Percentiles rank a stretch among this genome's conserved stretches.
These are phyloP conservation scores for Characodon lateralis DNA, from an alignment of 2,797 vertebrate genomes.

Conservation along the genomic window DNA sequence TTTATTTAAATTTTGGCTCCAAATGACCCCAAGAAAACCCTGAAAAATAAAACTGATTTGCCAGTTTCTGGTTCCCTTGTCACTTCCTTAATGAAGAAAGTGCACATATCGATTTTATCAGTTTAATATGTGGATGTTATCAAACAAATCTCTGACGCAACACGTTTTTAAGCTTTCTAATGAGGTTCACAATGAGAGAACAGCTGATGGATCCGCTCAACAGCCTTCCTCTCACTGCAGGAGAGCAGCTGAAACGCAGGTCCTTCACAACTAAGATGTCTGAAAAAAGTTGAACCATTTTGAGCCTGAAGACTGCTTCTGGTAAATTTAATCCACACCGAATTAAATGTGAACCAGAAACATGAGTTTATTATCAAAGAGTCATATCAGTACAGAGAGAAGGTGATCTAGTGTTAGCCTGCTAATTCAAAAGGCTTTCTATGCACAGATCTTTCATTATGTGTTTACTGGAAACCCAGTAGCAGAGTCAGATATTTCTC, in stretches of 20 bases:
- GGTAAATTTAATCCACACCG: neutral
- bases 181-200: neutral
- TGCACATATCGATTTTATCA: neutral
- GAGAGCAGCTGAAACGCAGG: neutral
- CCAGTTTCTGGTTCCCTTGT: neutral
- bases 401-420: neutral
- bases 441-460: neutral
- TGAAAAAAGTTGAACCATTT: neutral
- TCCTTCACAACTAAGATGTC: neutral
- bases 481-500: neutral
- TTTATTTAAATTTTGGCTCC: neutral
- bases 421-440: neutral
- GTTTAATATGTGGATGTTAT: neutral
- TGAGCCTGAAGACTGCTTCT: neutral
- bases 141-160: neutral
- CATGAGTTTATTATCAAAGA: neutral
- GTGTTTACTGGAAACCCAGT: neutral
- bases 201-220: neutral
- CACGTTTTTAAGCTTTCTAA: neutral
- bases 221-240: neutral
- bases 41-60: neutral
- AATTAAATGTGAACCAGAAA: neutral
- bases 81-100: neutral
- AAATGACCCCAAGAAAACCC: neutral
- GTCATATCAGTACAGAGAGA: neutral